A percentile compares a stretch with the other conserved stretches of the same genome.
Evolutionary conservation across 2,888 invertebrate species (phyloP).

Genomic region (Alsophila aescularia): DNA sequence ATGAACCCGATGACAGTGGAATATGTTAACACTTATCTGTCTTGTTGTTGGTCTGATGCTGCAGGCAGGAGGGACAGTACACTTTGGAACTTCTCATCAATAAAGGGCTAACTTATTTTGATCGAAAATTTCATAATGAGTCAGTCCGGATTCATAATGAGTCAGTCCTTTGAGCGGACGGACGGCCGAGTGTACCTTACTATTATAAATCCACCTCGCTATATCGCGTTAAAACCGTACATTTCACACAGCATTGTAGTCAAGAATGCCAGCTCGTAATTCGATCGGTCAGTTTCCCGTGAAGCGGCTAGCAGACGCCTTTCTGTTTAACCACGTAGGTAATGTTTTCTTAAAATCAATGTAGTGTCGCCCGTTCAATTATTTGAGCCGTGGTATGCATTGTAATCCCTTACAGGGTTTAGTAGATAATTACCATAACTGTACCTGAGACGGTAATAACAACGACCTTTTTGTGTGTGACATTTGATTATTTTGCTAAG

Average conservation of each 20-base stretch:
- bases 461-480: neutral
- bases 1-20: too few relatives aligned
- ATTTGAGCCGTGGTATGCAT: slow-evolving; percentile 36
- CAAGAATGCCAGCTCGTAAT: slow-evolving; percentile 63
- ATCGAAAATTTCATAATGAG: too few relatives aligned
- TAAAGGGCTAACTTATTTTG: too few relatives aligned
- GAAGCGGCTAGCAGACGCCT: slow-evolving; percentile 61
- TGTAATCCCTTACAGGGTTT: slow-evolving; percentile 6
- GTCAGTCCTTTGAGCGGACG: too few relatives aligned
- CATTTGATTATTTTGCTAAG: neutral
- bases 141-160: too few relatives aligned
- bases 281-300: slow-evolving; percentile 62
- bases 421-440: slow-evolving; percentile 10
- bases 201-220: neutral
- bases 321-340: slow-evolving; percentile 59
- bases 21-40: too few relatives aligned
- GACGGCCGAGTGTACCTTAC: too few relatives aligned
- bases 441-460: neutral
- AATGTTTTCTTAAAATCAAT: slow-evolving; percentile 73
- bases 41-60: too few relatives aligned
- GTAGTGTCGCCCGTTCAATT: slow-evolving; percentile 42
- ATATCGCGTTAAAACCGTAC: slow-evolving; percentile 3
- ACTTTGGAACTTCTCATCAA: too few relatives aligned
- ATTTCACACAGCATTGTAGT: slow-evolving; percentile 51
- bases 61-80: too few relatives aligned